phyloP scores from a whole-genome alignment of 2,113 vertebrate genomes.

The human (Homo sapiens) region GRCh38 chr19:49780001-49780500 shows the following conservation, averaged over 20 bases:
- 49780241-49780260: neutral
- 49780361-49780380: neutral
- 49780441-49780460: neutral
- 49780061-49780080: neutral
- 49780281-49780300: neutral
- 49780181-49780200: neutral
- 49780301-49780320: neutral
- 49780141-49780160: neutral
- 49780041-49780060: neutral
- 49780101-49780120: neutral
- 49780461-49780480: accelerated
- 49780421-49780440: neutral
- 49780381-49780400: neutral
- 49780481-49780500: neutral
- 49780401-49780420: neutral
- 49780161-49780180: neutral
- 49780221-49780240: too few species aligned
- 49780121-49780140: neutral
- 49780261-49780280: too few species aligned
- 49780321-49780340: neutral
- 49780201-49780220: neutral
- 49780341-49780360: neutral
- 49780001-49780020: too few species aligned
- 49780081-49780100: neutral
- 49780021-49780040: neutral